Conservation (phyloP, 2,797 vertebrate genomes). For the Molossus molossus region DNA sequence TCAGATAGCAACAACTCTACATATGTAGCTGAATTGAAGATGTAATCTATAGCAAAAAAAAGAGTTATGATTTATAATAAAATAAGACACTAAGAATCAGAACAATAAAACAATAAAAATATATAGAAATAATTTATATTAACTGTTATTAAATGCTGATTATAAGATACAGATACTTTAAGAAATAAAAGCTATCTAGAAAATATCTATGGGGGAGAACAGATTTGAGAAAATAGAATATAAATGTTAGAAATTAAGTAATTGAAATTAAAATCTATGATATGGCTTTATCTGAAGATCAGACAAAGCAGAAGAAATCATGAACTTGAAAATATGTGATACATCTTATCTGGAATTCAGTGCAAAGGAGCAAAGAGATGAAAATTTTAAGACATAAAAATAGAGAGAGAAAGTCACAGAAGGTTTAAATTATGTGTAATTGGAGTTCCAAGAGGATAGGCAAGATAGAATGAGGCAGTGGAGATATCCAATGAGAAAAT, state of each 20-base stretch:
- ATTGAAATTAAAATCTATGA: background rate
- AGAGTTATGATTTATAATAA: background rate
- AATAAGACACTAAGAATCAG: background rate
- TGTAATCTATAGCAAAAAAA: background rate
- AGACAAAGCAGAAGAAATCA: background rate
- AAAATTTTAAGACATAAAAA: constrained; percentile 4
- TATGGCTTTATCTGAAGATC: background rate
- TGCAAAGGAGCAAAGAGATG: background rate
- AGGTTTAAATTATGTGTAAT: background rate
- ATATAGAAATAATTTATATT: background rate
- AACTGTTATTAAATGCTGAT: background rate
- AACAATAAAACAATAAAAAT: background rate
- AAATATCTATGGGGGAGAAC: background rate
- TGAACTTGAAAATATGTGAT: background rate
- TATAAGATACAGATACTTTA: background rate
- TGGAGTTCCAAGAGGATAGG: background rate
- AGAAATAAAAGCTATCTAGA: background rate
- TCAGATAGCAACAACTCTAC: background rate
- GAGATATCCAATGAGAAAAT: background rate
- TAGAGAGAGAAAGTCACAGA: background rate
- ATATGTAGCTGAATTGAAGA: background rate
- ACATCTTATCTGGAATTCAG: background rate
- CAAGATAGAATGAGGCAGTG: background rate
- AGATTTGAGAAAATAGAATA: background rate
- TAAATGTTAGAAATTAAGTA: constrained; percentile 23